Percentiles rank a stretch among this genome's conserved stretches.
Conservation (phyloP, 2,797 vertebrate genomes). For the Rhabdomys pumilio region DNA sequence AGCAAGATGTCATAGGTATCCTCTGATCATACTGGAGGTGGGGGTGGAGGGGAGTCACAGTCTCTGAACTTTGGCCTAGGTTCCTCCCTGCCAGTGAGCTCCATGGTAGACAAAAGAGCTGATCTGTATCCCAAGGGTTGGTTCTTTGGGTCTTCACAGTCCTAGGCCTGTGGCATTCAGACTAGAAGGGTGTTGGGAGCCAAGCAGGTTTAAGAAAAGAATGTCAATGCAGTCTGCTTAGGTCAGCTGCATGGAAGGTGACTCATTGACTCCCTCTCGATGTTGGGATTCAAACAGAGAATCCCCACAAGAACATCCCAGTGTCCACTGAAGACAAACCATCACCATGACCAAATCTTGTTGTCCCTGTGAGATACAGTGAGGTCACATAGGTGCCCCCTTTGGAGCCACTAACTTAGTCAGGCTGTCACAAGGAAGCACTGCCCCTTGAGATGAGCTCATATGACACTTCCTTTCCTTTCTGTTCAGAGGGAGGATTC, state of each 20-base stretch:
- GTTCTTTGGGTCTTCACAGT: not conserved
- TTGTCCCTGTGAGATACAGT: not conserved
- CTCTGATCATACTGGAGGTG: not conserved
- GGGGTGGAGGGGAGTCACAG: rapidly evolving
- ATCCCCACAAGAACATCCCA: rapidly evolving
- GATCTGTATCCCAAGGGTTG: not conserved
- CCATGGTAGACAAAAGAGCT: too few species aligned
- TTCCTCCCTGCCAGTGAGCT: not conserved
- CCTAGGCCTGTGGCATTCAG: not conserved
- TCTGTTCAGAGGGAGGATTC: not conserved
- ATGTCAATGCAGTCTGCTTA: not conserved
- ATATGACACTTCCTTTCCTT: not conserved
- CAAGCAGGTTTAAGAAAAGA: rapidly evolving
- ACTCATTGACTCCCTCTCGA: rapidly evolving
- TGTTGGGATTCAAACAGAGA: not conserved
- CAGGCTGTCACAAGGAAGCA: not conserved
- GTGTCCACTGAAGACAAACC: too few species aligned
- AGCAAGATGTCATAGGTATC: rapidly evolving
- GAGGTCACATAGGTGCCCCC: not conserved
- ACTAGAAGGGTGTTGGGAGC: too few species aligned
- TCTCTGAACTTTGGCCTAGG: not conserved
- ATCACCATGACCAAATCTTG: rapidly evolving
- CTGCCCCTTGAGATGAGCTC: not conserved
- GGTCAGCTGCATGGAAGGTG: not conserved
- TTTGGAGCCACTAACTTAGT: not conserved